phyloP scores from a whole-genome alignment of 2,113 vertebrate genomes.

The Pterocles orientalis region DNA sequence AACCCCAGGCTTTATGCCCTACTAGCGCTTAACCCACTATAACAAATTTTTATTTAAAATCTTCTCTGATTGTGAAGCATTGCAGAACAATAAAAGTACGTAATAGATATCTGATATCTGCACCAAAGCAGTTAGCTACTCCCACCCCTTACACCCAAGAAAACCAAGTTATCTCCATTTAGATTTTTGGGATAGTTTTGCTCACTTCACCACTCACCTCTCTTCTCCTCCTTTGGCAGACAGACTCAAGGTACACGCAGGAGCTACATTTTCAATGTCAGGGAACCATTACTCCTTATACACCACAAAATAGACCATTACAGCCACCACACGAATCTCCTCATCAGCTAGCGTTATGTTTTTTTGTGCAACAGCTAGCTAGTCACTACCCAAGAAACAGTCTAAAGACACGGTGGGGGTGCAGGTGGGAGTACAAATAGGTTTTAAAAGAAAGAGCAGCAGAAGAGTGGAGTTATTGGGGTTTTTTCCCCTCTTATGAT shows the following conservation, averaged over 20 bases:
- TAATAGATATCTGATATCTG: neutral
- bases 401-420: neutral
- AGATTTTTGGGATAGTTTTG: neutral
- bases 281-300: neutral
- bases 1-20: neutral
- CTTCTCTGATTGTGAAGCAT: neutral
- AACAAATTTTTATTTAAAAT: neutral
- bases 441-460: neutral
- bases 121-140: neutral
- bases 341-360: neutral
- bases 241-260: neutral
- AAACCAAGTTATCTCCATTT: neutral
- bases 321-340: neutral
- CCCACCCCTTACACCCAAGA: neutral
- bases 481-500: fast-evolving
- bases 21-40: neutral
- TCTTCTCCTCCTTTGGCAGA: neutral
- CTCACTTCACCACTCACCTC: neutral
- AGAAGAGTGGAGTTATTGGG: neutral
- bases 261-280: neutral
- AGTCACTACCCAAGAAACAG: neutral
- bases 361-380: too few relatives aligned
- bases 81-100: neutral
- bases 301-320: neutral
- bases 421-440: neutral